These are phyloP conservation scores for Drosophila insularis DNA, from an alignment of 1,140 invertebrate species.

Conservation along the genomic window DNA sequence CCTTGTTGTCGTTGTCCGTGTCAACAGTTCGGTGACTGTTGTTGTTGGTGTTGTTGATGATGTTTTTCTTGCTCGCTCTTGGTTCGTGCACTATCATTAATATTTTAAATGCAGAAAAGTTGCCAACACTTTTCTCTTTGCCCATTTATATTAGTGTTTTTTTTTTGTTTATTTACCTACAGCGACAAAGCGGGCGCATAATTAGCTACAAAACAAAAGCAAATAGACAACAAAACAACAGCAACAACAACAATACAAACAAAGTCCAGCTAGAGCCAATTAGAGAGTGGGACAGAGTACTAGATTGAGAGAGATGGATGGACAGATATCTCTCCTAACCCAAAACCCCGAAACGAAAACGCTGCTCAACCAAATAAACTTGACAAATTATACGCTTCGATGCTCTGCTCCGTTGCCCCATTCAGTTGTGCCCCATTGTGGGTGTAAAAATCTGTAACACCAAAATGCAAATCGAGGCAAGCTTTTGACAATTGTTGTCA, in stretches of 20 bases:
- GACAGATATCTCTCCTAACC: background rate
- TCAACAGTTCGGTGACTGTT: conserved; percentile 13
- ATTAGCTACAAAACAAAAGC: conserved; percentile 54
- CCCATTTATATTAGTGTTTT: conserved; percentile 28
- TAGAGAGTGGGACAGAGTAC: conserved; percentile 33
- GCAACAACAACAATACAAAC: conserved; percentile 28
- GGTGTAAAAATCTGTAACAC: conserved; percentile 4
- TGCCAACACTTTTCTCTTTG: conserved; percentile 46
- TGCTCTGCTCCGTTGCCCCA: conserved; percentile 17
- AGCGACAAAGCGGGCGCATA: conserved; percentile 67
- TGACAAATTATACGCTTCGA: conserved; percentile 74
- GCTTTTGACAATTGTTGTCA: conserved; percentile 44
- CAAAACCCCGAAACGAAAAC: conserved; percentile 34
- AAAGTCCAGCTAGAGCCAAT: conserved; percentile 52
- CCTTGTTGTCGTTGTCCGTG: conserved; percentile 14
- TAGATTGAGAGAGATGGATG: background rate
- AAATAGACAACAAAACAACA: conserved; percentile 27
- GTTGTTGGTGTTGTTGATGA: background rate
- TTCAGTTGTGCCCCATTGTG: background rate
- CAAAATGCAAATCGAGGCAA: conserved; percentile 44
- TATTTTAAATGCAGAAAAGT: conserved; percentile 68
- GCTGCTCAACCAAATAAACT: conserved; percentile 77
- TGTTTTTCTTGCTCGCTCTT: background rate
- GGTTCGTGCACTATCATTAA: conserved; percentile 71
- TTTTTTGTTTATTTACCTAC: conserved; percentile 54